phyloP scores from a whole-genome alignment of 1,140 invertebrate species.

The Onthophagus taurus region DNA sequence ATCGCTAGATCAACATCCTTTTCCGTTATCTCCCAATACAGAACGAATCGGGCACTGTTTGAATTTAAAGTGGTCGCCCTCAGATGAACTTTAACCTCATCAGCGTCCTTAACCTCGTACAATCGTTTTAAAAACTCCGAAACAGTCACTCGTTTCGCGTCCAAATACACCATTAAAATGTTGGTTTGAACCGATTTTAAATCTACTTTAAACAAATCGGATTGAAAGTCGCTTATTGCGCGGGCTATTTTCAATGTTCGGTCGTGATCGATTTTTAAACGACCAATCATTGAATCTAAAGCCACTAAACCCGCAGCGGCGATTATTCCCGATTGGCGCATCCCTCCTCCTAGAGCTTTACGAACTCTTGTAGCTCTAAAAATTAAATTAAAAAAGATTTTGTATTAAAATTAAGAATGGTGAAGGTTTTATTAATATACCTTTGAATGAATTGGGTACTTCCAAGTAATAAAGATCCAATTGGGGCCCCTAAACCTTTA shows the following conservation, averaged over 20 bases:
- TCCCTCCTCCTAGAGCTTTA: slow-evolving; percentile 84
- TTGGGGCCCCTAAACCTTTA: slow-evolving; percentile 82
- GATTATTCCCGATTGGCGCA: slow-evolving; percentile 82
- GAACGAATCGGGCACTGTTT: slow-evolving; percentile 50
- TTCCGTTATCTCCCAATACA: slow-evolving; percentile 56
- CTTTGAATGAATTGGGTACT: slow-evolving; percentile 63
- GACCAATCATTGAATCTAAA: slow-evolving; percentile 62
- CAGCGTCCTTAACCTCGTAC: slow-evolving; percentile 42
- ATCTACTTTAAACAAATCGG: slow-evolving; percentile 49
- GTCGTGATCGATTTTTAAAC: slow-evolving; percentile 65
- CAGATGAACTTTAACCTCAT: slow-evolving; percentile 45
- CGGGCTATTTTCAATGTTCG: slow-evolving; percentile 57
- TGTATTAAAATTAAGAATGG: no score
- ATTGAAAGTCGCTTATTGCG: slow-evolving; percentile 51
- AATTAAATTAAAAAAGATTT: slow-evolving; percentile 13
- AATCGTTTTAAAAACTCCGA: slow-evolving; percentile 50
- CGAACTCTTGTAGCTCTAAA: slow-evolving; percentile 62
- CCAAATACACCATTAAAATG: slow-evolving; percentile 62
- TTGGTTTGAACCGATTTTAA: slow-evolving; percentile 62
- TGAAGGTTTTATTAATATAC: slow-evolving; percentile 50
- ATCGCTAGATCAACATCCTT: slow-evolving; percentile 52
- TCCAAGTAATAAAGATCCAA: slow-evolving; percentile 79
- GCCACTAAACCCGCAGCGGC: slow-evolving; percentile 81
- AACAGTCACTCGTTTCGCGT: slow-evolving; percentile 40
- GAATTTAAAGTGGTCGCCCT: slow-evolving; percentile 45